phyloP scores from a whole-genome alignment of 2,113 vertebrate genomes.

The Ginglymostoma cirratum region DNA sequence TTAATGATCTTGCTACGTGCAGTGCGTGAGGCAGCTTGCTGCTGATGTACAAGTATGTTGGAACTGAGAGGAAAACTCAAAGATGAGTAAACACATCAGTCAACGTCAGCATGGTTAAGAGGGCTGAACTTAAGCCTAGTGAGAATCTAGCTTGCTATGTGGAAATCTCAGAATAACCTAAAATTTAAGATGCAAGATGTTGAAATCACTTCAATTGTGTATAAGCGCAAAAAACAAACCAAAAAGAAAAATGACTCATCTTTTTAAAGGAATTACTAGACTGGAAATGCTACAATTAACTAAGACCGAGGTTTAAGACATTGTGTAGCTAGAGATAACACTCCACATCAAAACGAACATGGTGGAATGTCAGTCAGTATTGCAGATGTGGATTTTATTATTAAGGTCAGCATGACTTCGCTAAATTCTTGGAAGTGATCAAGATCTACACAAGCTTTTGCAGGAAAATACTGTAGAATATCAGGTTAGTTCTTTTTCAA shows the following conservation, averaged over 20 bases:
- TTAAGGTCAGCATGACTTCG: not conserved
- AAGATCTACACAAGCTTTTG: not conserved
- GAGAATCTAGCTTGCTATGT: not conserved
- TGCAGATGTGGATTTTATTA: not conserved
- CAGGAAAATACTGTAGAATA: not conserved
- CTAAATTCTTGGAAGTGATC: not conserved
- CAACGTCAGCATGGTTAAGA: slow-evolving; percentile 32
- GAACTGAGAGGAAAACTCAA: slow-evolving; percentile 45
- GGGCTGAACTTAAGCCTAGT: not conserved
- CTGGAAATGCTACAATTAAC: not conserved
- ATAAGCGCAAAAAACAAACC: not conserved
- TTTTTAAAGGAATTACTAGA: not conserved
- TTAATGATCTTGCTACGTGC: slow-evolving; percentile 67
- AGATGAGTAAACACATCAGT: slow-evolving; percentile 50
- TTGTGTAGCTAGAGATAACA: not conserved
- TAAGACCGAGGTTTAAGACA: not conserved
- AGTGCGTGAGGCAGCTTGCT: slow-evolving; percentile 55
- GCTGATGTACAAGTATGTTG: slow-evolving; percentile 47
- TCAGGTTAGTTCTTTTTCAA: not conserved
- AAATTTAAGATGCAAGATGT: not conserved
- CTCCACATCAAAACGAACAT: not conserved
- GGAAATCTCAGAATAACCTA: not conserved
- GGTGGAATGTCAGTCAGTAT: not conserved
- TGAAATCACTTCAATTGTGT: not conserved
- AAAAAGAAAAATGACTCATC: not conserved